Conservation (phyloP, 2,113 vertebrate genomes). For the Cheilinus undulatus region DNA sequence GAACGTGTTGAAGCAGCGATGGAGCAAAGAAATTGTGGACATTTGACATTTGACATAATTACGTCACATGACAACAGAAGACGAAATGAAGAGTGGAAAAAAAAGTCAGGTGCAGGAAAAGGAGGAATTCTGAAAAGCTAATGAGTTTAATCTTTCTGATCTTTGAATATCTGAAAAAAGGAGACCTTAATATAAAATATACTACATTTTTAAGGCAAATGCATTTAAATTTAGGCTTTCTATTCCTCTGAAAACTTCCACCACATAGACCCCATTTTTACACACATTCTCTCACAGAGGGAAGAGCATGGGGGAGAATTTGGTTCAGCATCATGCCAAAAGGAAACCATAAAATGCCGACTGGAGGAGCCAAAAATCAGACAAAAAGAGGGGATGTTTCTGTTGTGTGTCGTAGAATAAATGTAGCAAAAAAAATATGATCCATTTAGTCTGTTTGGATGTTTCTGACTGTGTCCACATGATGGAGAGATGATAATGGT, state of each 20-base stretch:
- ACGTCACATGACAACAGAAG: no score
- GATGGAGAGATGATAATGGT: background rate
- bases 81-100: no score
- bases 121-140: no score
- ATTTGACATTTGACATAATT: no score
- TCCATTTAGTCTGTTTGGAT: background rate
- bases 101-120: no score
- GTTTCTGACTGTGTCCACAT: background rate
- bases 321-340: background rate
- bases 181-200: no score
- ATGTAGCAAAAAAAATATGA: background rate
- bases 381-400: background rate
- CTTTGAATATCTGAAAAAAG: no score
- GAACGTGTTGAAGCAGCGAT: no score
- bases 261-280: background rate
- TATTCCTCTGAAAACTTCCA: background rate
- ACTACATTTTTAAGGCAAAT: background rate
- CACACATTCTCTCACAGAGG: background rate
- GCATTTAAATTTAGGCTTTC: background rate
- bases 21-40: no score
- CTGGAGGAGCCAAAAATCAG: background rate
- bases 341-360: background rate
- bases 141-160: no score
- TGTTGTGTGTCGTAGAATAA: background rate
- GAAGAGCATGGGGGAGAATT: background rate